Conservation (phyloP, 2,888 invertebrate genomes). For the Amphipyra tragopoginis region DNA sequence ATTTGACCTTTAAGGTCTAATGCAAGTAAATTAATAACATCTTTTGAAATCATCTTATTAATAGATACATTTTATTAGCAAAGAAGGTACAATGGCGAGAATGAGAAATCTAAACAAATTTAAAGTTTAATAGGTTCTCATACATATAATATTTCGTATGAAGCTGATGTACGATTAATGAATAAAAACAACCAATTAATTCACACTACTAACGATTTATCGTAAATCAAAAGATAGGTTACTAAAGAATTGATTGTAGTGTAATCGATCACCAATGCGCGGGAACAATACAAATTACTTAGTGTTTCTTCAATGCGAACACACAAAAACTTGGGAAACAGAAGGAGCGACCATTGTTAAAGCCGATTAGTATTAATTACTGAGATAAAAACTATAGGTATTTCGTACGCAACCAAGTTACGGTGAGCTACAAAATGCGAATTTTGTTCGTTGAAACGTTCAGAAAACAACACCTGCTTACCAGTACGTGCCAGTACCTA, state of each 20-base stretch:
- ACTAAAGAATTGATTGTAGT: constrained; percentile 54
- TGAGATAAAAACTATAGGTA: constrained; percentile 40
- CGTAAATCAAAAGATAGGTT: constrained; percentile 50
- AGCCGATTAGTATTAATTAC: constrained; percentile 58
- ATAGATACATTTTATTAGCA: not conserved
- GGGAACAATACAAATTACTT: constrained; percentile 69
- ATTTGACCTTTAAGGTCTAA: constrained; percentile 48
- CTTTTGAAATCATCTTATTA: constrained; percentile 24
- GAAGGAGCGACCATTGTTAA: constrained; percentile 58
- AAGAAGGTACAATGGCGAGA: too few species aligned
- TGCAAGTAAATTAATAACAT: constrained; percentile 28
- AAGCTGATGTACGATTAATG: constrained; percentile 12
- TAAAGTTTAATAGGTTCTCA: constrained; percentile 42
- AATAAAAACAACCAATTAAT: constrained; percentile 31
- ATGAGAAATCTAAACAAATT: constrained; percentile 8
- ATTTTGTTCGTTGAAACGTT: constrained; percentile 32
- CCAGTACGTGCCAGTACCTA: not conserved
- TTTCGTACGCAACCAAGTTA: constrained; percentile 37
- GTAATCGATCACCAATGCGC: constrained; percentile 61
- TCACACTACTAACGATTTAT: constrained; percentile 30
- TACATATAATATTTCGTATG: constrained; percentile 12
- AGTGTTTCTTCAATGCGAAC: constrained; percentile 49
- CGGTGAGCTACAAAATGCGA: constrained; percentile 14
- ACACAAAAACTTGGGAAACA: constrained; percentile 68
- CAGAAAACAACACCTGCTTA: constrained; percentile 4